A percentile compares a stretch with the other conserved stretches of the same genome.
These are phyloP conservation scores for Geotrupes spiniger DNA, from an alignment of 2,888 invertebrate genomes.

Conservation along the genomic window DNA sequence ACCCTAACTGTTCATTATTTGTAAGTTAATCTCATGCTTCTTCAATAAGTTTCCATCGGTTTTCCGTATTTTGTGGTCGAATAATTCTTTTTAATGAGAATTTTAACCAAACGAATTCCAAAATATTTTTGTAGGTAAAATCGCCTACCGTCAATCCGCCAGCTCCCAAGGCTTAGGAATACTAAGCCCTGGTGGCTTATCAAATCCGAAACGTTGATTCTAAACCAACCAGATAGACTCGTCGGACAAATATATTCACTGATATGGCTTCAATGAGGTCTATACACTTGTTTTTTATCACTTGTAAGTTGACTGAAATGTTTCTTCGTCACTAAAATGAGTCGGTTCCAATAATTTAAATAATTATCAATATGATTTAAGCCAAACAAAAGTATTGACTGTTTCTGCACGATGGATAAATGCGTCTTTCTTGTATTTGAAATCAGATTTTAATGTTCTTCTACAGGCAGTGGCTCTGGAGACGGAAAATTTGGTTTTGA, in stretches of 20 bases:
- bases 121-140: background rate
- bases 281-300: background rate
- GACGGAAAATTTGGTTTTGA: too few species aligned
- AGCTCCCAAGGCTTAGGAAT: too few species aligned
- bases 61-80: background rate
- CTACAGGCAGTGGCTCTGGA: too few species aligned
- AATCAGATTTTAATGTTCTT: background rate
- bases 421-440: too few species aligned
- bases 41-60: background rate
- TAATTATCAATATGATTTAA: constrained; percentile 1
- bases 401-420: background rate
- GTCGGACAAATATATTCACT: background rate
- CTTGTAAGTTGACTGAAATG: background rate
- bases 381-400: background rate
- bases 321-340: background rate
- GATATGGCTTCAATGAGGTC: background rate
- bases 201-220: background rate
- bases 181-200: background rate
- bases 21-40: background rate
- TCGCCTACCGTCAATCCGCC: background rate
- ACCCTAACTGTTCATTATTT: background rate
- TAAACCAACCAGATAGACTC: background rate
- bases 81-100: background rate
- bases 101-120: background rate
- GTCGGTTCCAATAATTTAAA: too few species aligned